Evolutionary conservation across 2,888 invertebrate species (phyloP), one percentile per base, ranked within the genome.

Genomic region (Mycogona germanica): DNA sequence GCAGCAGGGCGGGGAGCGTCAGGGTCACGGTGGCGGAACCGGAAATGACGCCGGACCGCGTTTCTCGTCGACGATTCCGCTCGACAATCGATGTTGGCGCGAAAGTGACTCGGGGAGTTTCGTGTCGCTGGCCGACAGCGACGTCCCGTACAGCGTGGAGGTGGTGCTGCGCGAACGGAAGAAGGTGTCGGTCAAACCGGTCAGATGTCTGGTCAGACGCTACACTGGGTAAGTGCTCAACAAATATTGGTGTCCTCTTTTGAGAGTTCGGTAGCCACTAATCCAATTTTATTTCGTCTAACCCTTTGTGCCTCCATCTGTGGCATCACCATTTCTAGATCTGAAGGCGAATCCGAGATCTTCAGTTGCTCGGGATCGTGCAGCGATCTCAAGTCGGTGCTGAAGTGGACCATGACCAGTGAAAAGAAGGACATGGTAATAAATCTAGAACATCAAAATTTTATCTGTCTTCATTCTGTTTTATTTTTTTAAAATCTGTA

Each of bases 171-270:
- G 68, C 55, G 72, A 72, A 62, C 73, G 72, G 61, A 66, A 72
- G 57, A 75, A 75, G 64, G 70, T 75, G 30, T 68, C 72, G 2
- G 74, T 74, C 60, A 68, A 69, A 55, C 72, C 75, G 1, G 70
- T 75, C 46, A 68, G 68, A 56, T 70, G 70, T 60, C 66, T 75
- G 9, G 9, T 41, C 12, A 26, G n/a, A 9, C n/a, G n/a, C 29
- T 54, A 14, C 35, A 54, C 49, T 54, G 32, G 35, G 54, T 30
- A 37, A 7, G 14, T 41, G 19, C 19, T 42, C 9, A 14, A 19
- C 17, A 9, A 19, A 5, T 48, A 14, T 46, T 46, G 23, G 14
- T 14, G 12, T 19, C 35, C 5, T 37, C 6, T 48, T 48, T 14
- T 48, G 29, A 17, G 25, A 12, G 17, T 6, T 6, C 6, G 14